Conservation (phyloP, 1,140 invertebrate genomes). For the Micrasema minimum region DNA sequence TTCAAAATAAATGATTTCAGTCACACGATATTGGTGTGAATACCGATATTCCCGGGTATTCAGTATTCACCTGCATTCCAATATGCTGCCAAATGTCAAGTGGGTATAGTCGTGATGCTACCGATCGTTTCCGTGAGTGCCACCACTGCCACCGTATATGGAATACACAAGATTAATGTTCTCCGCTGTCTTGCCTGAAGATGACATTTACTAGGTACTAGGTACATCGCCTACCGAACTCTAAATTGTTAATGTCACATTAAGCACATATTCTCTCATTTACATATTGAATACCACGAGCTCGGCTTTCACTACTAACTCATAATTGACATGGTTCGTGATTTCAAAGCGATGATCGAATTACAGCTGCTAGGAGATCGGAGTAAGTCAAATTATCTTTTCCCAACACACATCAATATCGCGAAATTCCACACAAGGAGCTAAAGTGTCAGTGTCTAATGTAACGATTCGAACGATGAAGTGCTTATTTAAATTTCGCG, state of each 20-base stretch:
- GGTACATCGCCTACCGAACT: conserved; percentile 24
- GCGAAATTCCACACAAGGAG: no score
- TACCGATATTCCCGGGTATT: conserved; percentile 5
- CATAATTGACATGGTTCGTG: conserved; percentile 27
- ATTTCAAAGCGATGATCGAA: conserved; percentile 5
- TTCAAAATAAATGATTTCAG: no score
- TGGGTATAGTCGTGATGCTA: conserved; percentile 9
- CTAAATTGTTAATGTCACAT: conserved; percentile 46
- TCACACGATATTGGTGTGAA: neutral
- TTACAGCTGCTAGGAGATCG: no score
- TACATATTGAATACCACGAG: conserved; percentile 26
- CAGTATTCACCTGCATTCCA: conserved; percentile 28
- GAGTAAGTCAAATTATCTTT: no score
- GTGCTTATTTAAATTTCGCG: conserved; percentile 42
- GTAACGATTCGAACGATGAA: neutral
- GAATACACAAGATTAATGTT: conserved; percentile 46
- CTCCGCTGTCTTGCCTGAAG: conserved; percentile 45
- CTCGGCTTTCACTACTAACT: conserved; percentile 17
- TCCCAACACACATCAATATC: no score
- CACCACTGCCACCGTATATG: neutral
- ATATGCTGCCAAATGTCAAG: conserved; percentile 22
- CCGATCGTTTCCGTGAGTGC: conserved; percentile 22
- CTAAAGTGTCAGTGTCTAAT: no score
- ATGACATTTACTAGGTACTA: conserved; percentile 50
- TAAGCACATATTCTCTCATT: conserved; percentile 20